Base-by-base conservation (phyloP, 1,140 invertebrate genomes). In the Neodiprion fabricii region DNA sequence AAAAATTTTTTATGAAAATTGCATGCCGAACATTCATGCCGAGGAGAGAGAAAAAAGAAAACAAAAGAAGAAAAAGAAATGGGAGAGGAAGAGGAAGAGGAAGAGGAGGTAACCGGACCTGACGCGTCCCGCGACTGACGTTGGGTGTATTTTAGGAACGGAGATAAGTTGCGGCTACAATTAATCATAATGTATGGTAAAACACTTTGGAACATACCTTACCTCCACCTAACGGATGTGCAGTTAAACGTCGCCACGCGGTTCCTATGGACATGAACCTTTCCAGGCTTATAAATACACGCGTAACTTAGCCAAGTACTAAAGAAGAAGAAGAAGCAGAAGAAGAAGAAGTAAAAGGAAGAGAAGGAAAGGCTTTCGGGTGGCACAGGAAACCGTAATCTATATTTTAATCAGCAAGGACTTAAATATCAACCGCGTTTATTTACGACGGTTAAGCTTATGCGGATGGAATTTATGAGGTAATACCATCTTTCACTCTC, bases 111-210 rank as follows among this genome's bases (percentile, higher is more conserved):
- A 40, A 40, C 28, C 28, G 28, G 28, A 40, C 28, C 28, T 40
- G 28, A 40, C 28, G 28, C 28, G 28, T 40, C 28, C 28, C 28
- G 28, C 28, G 28, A 40, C 28, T 40, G 28, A 40, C 28, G 28
- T 40, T 2, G 28, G 28, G 11, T 61, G n/a, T 40, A 40, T 61
- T 61, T 61, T 61, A 61, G 53, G 53, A 61, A 5, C 11, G 53
- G 11, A 61, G 53, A 61, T 61, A 61, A 61, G 53, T 61, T 61
- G 28, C 28, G 53, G 53, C 53, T 17, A 61, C 53, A 17, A 61
- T 61, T 61, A 61, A 61, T 61, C 53, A 61, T 61, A 61, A 61
- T 61, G 53, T 61, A 4, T 61, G 53, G 53, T 61, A 61, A 61
- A 61, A 61, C 53, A 61, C 53, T 61, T 61, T 61, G 53, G 53